These are phyloP conservation scores for Oegoconia quadripuncta DNA, from an alignment of 2,888 invertebrate genomes.

Conservation along the genomic window DNA sequence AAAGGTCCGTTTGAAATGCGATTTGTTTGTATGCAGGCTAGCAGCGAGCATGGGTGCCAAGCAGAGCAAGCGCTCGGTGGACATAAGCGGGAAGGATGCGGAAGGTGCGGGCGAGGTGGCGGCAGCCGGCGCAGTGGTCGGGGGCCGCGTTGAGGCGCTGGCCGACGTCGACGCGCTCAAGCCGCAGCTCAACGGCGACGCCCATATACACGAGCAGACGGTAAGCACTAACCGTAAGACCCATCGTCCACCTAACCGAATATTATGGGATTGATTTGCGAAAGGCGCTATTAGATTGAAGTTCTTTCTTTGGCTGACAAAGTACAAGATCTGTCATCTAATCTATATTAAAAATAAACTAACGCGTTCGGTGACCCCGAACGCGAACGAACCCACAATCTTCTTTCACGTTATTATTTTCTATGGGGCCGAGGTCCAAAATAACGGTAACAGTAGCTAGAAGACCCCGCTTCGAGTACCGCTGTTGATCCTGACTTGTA, in stretches of 20 bases:
- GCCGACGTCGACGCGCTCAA: conserved; percentile 86
- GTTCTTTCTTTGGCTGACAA: no score
- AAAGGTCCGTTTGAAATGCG: background rate
- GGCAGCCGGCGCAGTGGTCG: conserved; percentile 79
- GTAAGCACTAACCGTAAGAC: conserved; percentile 63
- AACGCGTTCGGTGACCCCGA: no score
- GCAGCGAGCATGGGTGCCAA: conserved; percentile 87
- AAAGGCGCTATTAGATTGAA: no score
- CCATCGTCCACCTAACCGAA: conserved; percentile 12
- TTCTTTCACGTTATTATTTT: no score
- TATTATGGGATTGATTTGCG: no score
- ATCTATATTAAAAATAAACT: no score
- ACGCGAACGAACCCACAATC: no score
- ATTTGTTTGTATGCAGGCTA: conserved; percentile 28
- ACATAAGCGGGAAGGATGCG: conserved; percentile 86
- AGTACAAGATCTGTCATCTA: no score
- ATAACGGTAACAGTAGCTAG: no score
- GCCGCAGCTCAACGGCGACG: conserved; percentile 86
- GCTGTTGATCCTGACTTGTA: no score
- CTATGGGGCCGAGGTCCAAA: no score
- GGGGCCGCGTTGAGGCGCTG: conserved; percentile 87
- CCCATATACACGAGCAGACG: conserved; percentile 79
- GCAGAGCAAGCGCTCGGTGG: conserved; percentile 93
- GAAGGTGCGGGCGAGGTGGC: conserved; percentile 80
- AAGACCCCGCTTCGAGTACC: no score